Base-by-base conservation (phyloP, 2,888 invertebrate genomes). In the Conus canariensis region DNA sequence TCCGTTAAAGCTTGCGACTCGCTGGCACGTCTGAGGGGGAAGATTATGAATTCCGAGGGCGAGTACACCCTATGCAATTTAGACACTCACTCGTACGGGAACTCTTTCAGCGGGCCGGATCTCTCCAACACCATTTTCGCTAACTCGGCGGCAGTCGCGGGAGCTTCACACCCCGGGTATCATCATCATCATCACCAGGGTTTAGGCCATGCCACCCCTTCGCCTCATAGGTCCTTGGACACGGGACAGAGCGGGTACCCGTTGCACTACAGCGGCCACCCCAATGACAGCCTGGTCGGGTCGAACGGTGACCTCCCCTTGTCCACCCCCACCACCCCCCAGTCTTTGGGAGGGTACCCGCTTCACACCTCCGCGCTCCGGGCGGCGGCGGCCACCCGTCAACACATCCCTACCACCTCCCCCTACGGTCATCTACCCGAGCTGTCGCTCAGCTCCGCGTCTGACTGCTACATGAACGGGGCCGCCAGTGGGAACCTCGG, bases 1-100 rank as follows among this genome's bases (percentile, higher is more conserved):
- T 92, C 91, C 92, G 92, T 91, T 64, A 64, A 16, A 64, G 12
- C 16, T 10, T 14, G 64, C 16, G 64, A 16, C 12, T 64, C 16
- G 19, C 59, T 16, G 74, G n/a, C 22, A n/a, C n/a, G n/a, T 4
- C 9, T n/a, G n/a, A 5, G 60, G 56, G 87, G 89, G 85, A 91
- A 90, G 90, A 95, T 95, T 90, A 95, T 95, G 96, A 95, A 96
- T 94, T 93, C 95, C 19, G 95, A 94, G 91, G 92, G 93, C 90
- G 95, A 96, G 91, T 96, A 96, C 92, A 96, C 96, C 60, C 92
- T 96, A 88, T 96, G 96, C 92, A 96, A 96, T 93, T 92, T 96
- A 91, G 96, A 96, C 93, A 94, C 94, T 45, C 95, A 95, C 91
- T 95, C 60, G 80, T 90, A 83, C 88, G 87, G 77, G 80, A 89